Conservation (phyloP, 2,113 vertebrate genomes). For the Paradisaea rubra region DNA sequence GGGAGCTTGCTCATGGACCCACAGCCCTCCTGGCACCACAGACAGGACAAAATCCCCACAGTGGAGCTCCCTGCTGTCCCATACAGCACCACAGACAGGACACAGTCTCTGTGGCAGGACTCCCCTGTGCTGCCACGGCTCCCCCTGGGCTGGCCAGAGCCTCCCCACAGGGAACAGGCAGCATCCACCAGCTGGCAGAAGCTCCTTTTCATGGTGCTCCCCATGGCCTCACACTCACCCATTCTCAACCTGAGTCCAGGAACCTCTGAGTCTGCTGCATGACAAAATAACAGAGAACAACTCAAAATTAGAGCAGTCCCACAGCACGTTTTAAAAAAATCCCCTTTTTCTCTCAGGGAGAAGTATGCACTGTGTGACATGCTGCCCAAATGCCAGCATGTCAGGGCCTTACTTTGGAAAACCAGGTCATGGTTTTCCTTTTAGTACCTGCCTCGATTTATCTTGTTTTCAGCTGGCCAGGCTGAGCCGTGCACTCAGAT, state of each 20-base stretch:
- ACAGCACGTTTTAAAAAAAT: background rate
- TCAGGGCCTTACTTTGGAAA: background rate
- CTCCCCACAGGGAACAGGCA: background rate
- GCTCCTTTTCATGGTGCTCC: background rate
- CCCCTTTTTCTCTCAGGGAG: background rate
- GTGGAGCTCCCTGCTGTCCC: background rate
- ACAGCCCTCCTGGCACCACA: background rate
- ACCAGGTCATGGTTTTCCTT: background rate
- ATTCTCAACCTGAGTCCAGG: accelerated
- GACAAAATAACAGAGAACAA: background rate
- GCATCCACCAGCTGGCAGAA: background rate
- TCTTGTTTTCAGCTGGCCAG: background rate
- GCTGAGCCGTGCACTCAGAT: background rate
- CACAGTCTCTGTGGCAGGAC: accelerated
- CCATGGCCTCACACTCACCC: accelerated
- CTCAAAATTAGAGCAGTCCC: background rate
- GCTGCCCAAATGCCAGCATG: background rate
- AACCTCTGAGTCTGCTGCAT: background rate
- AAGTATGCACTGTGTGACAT: accelerated
- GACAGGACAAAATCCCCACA: background rate
- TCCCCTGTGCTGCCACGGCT: accelerated
- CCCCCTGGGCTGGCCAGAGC: accelerated
- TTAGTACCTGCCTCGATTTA: background rate
- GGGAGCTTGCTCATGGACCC: background rate
- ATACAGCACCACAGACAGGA: background rate